Evolutionary conservation across 2,113 vertebrate genomes (phyloP), one percentile per base, ranked within the genome.

Genomic region (Penelope pileata): DNA sequence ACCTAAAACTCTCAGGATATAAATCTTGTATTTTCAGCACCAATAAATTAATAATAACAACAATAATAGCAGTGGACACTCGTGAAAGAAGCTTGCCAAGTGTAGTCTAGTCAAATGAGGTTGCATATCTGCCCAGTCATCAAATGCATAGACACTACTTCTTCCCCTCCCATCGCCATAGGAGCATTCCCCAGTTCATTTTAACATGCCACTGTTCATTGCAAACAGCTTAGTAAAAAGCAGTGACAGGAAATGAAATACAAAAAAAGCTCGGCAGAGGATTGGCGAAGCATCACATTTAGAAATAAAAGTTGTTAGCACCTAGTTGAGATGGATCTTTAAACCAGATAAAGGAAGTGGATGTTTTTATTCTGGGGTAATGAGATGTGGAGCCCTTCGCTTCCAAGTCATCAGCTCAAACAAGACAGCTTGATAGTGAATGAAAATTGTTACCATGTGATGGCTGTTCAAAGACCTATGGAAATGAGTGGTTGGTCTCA

Each of bases 351-450:
- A 56, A 68, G 59, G 51, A 89, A 86, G 72, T 83, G 87, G 82
- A 69, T 85, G 42, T 34, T 96, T 95, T 90, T 94, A 42, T 89
- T 92, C 78, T 86, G 69, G 60, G 56, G 60, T 87, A 94, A 94
- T 68, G 81, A 81, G 78, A 96, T 94, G 91, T 7, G 17, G 87
- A 94, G 82, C 91, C 81, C 62, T 94, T 95, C 84, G 50, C 78
- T 96, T 93, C n/a, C 73, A 93, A 83, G 85, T 81, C 85, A 88
- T 88, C 90, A 83, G 72, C 68, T 93, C 69, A 64, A 91, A 74
- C 24, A 86, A 86, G 76, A 81, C 51, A 94, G 67, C 56, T 86
- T 83, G 90, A 83, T 77, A 91, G 68, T 24, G 63, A 91, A 81
- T 21, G 76, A 72, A 93, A 96, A 94, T 81, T 83, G 60, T 53